Base-by-base conservation (phyloP, 2,113 vertebrate species). In the Lethenteron reissneri region DNA sequence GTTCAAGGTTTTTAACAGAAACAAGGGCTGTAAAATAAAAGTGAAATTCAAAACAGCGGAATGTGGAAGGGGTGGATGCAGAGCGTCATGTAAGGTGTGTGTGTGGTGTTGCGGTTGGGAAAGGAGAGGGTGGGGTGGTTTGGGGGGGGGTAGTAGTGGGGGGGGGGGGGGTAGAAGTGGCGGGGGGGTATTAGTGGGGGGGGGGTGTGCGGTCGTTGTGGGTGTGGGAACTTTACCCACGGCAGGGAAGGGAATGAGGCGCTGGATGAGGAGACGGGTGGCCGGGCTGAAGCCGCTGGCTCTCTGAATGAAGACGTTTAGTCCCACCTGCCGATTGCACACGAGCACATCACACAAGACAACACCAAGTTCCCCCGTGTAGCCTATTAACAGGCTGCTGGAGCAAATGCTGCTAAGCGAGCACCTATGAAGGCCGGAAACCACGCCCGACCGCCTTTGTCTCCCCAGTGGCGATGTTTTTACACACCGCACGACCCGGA, bases 191-290 rank as follows among this genome's bases (percentile, higher is more conserved):
- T 19, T 14, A 64, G 17, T 14, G 60, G 60, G 60, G 60, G 60
- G 60, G 60, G 60, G 3, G 60, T 14, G 60, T 14, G 60, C 13
- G 60, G 13, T 68, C 15, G 62, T 68, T 10, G 15, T 10, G 8
- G 62, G 62, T 58, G 69, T 8, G n/a, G 8, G 69, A 74, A 80
- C 81, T 81, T 41, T 81, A 97, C 89, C 91, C 57, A 92, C 88
- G 58, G 90, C 89, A 13, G 90, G 89, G 79, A 95, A 95, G 0
- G 88, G 89, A 79, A 92, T 84, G 73, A 95, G 89, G 75, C 89
- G 84, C 85, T 92, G 87, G 76, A 95, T 85, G 75, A 95, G 73
- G 19, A 89, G 81, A 70, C 85, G 83, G 59, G 84, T 87, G 57
- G 87, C 82, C 0, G 89, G 88, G 68, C 80, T 88, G 75, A 95